Percentiles rank a stretch among this genome's conserved stretches.
phyloP scores from a whole-genome alignment of 1,140 invertebrate species.

The Rhyzopertha dominica region DNA sequence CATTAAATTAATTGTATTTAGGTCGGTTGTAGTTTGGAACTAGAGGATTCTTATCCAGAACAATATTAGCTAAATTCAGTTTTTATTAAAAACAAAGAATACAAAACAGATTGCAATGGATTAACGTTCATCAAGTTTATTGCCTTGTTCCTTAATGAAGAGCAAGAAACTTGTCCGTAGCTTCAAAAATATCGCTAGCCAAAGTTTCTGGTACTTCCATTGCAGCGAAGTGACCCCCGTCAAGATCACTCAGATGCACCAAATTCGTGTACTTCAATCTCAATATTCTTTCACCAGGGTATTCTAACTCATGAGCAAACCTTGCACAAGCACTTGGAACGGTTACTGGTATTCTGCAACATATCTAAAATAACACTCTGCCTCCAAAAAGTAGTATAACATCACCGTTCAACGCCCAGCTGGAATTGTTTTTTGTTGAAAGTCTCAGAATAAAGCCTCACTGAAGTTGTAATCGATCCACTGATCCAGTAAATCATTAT shows the following conservation, averaged over 20 bases:
- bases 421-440: slow-evolving; percentile 44
- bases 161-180: slow-evolving; percentile 34
- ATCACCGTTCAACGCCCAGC: slow-evolving; percentile 51
- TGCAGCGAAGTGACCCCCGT: slow-evolving; percentile 83
- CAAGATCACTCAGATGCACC: slow-evolving; percentile 55
- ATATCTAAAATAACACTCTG: slow-evolving; percentile 54
- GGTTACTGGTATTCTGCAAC: slow-evolving; percentile 55
- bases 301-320: slow-evolving; percentile 60
- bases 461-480: slow-evolving; percentile 69
- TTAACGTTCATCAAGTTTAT: too few relatives aligned
- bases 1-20: too few relatives aligned
- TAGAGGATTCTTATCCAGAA: too few relatives aligned
- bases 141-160: too few relatives aligned
- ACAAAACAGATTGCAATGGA: too few relatives aligned
- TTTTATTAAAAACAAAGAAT: too few relatives aligned
- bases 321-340: slow-evolving; percentile 62
- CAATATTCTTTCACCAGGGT: slow-evolving; percentile 55
- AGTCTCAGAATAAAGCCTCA: slow-evolving; percentile 69
- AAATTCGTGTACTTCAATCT: slow-evolving; percentile 58
- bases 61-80: too few relatives aligned
- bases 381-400: slow-evolving; percentile 44
- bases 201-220: slow-evolving; percentile 70
- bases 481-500: slow-evolving; percentile 86
- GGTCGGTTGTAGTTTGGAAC: too few relatives aligned
- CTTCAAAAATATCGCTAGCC: slow-evolving; percentile 54